Conservation (phyloP, 2,797 vertebrate species). For the Helicolenus hilgendorfi region DNA sequence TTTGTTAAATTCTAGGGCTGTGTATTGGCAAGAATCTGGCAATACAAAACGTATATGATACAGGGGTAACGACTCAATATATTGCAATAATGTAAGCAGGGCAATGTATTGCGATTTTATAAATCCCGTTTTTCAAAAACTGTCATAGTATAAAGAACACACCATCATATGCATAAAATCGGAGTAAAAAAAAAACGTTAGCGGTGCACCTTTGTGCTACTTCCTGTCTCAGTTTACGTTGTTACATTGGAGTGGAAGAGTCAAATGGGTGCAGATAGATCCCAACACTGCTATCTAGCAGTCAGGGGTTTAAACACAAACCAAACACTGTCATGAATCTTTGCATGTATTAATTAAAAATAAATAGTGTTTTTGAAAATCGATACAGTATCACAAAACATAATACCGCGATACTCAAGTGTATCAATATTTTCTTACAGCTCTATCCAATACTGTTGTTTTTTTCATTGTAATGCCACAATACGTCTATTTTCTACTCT, state of each 20-base stretch:
- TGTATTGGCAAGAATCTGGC: no score
- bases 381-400: neutral
- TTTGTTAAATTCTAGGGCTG: neutral
- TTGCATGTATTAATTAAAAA: neutral
- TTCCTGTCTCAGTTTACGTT: neutral
- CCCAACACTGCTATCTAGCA: neutral
- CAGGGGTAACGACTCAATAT: no score
- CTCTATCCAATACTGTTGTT: neutral
- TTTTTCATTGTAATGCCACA: neutral
- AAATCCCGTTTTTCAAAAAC: no score
- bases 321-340: neutral
- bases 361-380: neutral
- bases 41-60: no score
- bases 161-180: neutral
- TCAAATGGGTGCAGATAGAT: neutral
- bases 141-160: neutral
- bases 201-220: neutral
- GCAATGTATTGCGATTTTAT: no score
- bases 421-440: neutral
- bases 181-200: no score
- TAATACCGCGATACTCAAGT: neutral
- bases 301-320: neutral
- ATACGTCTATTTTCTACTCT: neutral
- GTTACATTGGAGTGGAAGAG: neutral
- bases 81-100: no score